phyloP scores from a whole-genome alignment of 2,888 invertebrate species.

The Furcula furcula region DNA sequence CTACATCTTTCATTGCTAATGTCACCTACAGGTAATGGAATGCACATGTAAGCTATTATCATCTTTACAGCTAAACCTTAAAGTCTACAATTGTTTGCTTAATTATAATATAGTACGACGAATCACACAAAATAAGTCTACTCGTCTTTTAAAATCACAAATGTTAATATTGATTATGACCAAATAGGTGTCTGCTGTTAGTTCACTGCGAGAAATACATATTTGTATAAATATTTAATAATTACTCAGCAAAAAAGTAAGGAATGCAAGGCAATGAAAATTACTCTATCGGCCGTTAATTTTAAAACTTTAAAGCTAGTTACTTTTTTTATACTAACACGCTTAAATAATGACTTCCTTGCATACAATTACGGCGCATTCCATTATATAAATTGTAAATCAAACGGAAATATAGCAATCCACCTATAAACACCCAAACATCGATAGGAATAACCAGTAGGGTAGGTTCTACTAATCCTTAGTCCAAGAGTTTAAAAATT shows the following conservation, averaged over 20 bases:
- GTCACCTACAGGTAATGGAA: too few species aligned
- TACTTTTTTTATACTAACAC: too few species aligned
- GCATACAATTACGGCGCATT: too few species aligned
- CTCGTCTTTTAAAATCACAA: background rate
- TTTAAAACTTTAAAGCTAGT: background rate
- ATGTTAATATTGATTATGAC: constrained; percentile 13
- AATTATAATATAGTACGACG: background rate
- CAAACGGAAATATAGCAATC: too few species aligned
- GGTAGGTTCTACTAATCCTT: too few species aligned
- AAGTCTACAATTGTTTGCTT: constrained; percentile 6
- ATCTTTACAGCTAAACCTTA: constrained; percentile 9
- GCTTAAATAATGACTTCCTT: too few species aligned
- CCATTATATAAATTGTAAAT: too few species aligned
- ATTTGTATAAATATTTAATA: constrained; percentile 9
- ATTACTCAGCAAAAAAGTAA: constrained; percentile 2
- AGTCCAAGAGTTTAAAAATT: too few species aligned
- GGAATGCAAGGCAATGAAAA: too few species aligned
- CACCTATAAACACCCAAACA: too few species aligned
- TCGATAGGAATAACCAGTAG: too few species aligned
- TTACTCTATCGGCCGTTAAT: constrained; percentile 1
- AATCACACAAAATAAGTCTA: background rate
- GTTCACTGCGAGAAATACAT: constrained; percentile 2
- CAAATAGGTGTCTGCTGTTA: background rate
- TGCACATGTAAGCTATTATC: constrained; percentile 4
- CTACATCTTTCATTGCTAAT: too few species aligned